phyloP scores from a whole-genome alignment of 2,113 vertebrate species.

The Xenopus laevis region DNA sequence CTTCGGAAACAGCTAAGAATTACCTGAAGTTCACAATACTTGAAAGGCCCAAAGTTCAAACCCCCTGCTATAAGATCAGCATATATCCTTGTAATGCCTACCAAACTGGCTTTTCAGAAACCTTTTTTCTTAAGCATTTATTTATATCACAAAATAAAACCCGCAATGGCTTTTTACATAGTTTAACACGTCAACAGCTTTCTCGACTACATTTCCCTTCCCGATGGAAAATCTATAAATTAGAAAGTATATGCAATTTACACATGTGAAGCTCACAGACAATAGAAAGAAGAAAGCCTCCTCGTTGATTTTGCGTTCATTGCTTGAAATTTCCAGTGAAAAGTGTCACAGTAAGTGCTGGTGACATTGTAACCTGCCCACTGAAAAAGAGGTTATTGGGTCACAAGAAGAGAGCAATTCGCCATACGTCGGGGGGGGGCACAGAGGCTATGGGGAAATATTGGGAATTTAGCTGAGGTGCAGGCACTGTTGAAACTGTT shows the following conservation, averaged over 20 bases:
- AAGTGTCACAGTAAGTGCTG: slow-evolving; percentile 1
- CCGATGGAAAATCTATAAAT: not conserved
- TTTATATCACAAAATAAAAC: not conserved
- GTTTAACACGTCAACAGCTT: not conserved
- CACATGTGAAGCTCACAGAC: not conserved
- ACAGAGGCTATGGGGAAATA: not conserved
- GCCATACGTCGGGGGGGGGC: not conserved
- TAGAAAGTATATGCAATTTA: slow-evolving; percentile 2
- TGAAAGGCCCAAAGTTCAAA: too few species aligned
- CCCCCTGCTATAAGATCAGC: too few species aligned
- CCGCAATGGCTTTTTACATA: not conserved
- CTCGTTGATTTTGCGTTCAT: slow-evolving; percentile 14
- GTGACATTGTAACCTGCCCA: slow-evolving; percentile 14
- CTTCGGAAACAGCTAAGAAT: too few species aligned
- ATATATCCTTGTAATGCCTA: too few species aligned
- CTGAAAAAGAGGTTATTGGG: slow-evolving; percentile 5
- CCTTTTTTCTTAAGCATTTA: not conserved
- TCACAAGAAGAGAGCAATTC: not conserved
- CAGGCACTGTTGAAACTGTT: not conserved
- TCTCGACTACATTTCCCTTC: not conserved
- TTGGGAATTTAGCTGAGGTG: not conserved
- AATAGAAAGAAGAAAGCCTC: not conserved
- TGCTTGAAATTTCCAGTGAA: not conserved
- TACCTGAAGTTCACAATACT: too few species aligned
- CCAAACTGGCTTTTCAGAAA: too few species aligned